Evolutionary conservation across 2,113 vertebrate genomes (phyloP).

Genomic region (Vulpes ferrilata): DNA sequence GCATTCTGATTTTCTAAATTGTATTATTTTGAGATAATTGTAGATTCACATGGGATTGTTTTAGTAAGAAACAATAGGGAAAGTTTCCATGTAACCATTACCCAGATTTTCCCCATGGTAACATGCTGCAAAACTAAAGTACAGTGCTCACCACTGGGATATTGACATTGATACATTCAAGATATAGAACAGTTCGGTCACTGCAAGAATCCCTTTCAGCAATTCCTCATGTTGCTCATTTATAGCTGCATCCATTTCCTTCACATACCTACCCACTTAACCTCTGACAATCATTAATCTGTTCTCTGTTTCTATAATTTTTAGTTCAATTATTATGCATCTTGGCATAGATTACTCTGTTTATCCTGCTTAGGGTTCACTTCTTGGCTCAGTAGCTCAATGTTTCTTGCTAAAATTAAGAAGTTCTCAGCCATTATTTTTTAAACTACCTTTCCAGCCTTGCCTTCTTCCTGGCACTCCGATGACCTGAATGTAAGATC

Average conservation of each 20-base stretch:
- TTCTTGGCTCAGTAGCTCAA: neutral
- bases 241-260: neutral
- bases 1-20: slow-evolving; percentile 43
- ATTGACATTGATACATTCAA: neutral
- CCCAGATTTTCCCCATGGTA: neutral
- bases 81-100: neutral
- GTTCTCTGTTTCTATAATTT: slow-evolving; percentile 2
- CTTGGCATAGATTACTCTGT: neutral
- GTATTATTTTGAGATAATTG: neutral
- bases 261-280: neutral
- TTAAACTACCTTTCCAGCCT: neutral
- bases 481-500: neutral
- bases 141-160: neutral
- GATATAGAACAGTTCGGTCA: neutral
- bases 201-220: neutral
- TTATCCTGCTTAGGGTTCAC: neutral
- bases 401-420: neutral
- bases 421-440: neutral
- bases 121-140: neutral
- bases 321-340: neutral
- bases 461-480: neutral
- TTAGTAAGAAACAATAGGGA: neutral
- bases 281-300: slow-evolving; percentile 22
- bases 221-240: neutral
- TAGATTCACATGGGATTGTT: neutral